Conservation (phyloP, 2,888 invertebrate genomes). For the Pheosia gnoma region DNA sequence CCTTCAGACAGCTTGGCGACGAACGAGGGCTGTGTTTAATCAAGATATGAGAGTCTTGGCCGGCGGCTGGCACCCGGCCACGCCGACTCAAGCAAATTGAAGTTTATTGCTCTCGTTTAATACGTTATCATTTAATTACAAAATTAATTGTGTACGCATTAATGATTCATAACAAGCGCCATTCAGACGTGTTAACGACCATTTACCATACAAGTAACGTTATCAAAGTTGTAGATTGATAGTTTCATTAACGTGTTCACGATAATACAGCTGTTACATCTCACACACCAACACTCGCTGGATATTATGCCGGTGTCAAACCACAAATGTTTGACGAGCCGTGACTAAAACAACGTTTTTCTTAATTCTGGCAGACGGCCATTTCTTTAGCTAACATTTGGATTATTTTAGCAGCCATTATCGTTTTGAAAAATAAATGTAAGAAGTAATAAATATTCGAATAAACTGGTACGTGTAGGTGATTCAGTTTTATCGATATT, state of each 20-base stretch:
- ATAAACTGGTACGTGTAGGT: background rate
- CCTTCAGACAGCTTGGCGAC: conserved; percentile 74
- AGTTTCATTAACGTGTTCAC: conserved; percentile 22
- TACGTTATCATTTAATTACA: conserved; percentile 47
- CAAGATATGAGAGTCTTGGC: conserved; percentile 44
- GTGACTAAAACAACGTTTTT: conserved; percentile 29
- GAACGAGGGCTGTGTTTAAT: conserved; percentile 46
- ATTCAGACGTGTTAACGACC: conserved; percentile 17
- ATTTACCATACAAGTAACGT: conserved; percentile 12
- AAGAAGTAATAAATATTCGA: background rate
- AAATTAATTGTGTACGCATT: conserved; percentile 5
- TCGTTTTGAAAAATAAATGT: conserved; percentile 8
- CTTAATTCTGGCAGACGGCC: conserved; percentile 47
- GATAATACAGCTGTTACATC: conserved; percentile 20
- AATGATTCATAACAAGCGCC: conserved; percentile 12
- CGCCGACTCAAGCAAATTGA: conserved; percentile 47
- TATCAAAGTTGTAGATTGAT: conserved; percentile 29
- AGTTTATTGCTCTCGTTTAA: conserved; percentile 50
- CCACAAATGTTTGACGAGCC: conserved; percentile 21
- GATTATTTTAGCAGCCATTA: conserved; percentile 27
- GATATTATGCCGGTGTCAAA: conserved; percentile 23
- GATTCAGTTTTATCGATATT: too few species aligned
- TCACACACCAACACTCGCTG: conserved; percentile 13
- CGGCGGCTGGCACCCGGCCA: conserved; percentile 55
- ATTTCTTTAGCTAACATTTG: conserved; percentile 27